These are phyloP conservation scores for Perdita meconis DNA, from an alignment of 2,888 invertebrate species.

Conservation along the genomic window DNA sequence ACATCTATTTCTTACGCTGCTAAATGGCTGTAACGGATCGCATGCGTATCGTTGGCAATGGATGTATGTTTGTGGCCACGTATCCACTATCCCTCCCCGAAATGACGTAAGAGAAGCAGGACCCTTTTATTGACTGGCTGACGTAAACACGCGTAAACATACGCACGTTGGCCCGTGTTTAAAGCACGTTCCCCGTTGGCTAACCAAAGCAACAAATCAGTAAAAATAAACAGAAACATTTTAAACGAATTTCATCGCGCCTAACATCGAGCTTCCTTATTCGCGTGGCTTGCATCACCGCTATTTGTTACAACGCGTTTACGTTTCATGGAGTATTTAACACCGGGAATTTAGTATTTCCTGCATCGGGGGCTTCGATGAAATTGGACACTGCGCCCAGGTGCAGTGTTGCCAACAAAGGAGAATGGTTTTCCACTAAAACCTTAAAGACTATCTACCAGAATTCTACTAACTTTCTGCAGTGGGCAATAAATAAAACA, in stretches of 20 bases:
- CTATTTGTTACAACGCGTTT: background rate
- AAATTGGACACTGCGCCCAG: too few relatives aligned
- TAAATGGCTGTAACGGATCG: constrained; percentile 20
- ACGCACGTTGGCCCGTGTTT: constrained; percentile 29
- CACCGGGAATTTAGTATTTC: background rate
- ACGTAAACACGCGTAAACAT: constrained; percentile 63
- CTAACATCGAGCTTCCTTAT: background rate
- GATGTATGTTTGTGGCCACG: constrained; percentile 13
- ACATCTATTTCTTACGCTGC: constrained; percentile 15
- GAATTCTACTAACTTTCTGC: too few relatives aligned
- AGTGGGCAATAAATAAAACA: too few relatives aligned
- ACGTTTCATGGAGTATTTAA: background rate
- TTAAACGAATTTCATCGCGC: background rate
- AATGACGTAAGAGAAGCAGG: constrained; percentile 44
- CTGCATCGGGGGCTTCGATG: background rate
- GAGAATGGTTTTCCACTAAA: too few relatives aligned
- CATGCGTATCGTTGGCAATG: constrained; percentile 42
- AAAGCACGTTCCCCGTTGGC: constrained; percentile 3
- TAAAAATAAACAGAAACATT: background rate
- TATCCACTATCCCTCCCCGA: constrained; percentile 15
- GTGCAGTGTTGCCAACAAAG: too few relatives aligned
- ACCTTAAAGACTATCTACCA: too few relatives aligned
- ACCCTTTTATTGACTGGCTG: constrained; percentile 55
- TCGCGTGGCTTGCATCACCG: background rate
- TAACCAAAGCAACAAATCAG: background rate